These are phyloP conservation scores for Cerceris rybyensis DNA, from an alignment of 2,888 invertebrate genomes.

Conservation along the genomic window DNA sequence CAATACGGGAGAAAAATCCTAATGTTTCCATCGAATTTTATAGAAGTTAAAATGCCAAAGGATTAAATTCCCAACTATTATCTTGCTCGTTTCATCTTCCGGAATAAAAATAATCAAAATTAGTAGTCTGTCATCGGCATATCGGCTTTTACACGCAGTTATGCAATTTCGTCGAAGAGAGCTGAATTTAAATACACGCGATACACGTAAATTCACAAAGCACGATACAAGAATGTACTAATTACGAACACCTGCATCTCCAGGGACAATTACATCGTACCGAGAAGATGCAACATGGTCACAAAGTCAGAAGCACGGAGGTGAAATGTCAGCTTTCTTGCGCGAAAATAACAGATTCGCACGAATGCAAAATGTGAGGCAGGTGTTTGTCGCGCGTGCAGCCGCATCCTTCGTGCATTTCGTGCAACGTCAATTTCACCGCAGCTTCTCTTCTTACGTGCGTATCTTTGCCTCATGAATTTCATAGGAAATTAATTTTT, in stretches of 20 bases:
- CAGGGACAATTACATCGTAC: not conserved
- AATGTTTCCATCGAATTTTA: no score
- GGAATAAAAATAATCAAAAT: no score
- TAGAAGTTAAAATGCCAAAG: no score
- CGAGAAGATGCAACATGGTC: not conserved
- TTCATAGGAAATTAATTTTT: constrained; percentile 37
- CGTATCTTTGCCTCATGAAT: not conserved
- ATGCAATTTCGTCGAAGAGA: no score
- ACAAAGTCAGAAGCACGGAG: not conserved
- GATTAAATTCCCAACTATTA: no score
- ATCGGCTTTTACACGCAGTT: no score
- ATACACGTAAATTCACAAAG: no score
- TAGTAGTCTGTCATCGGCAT: no score
- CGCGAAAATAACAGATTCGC: constrained; percentile 60
- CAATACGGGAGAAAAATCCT: no score
- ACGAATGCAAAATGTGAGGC: constrained; percentile 24
- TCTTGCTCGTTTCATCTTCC: no score
- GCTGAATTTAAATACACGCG: no score
- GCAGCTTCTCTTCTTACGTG: constrained; percentile 12
- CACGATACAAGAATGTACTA: not conserved
- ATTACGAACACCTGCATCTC: not conserved
- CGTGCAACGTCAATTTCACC: constrained; percentile 19
- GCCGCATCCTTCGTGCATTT: constrained; percentile 16
- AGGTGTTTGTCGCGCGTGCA: constrained; percentile 25
- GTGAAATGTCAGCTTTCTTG: constrained; percentile 60